Evolutionary conservation across 2,797 vertebrate species (phyloP).

Genomic region (Neosilurus hyrtlii): DNA sequence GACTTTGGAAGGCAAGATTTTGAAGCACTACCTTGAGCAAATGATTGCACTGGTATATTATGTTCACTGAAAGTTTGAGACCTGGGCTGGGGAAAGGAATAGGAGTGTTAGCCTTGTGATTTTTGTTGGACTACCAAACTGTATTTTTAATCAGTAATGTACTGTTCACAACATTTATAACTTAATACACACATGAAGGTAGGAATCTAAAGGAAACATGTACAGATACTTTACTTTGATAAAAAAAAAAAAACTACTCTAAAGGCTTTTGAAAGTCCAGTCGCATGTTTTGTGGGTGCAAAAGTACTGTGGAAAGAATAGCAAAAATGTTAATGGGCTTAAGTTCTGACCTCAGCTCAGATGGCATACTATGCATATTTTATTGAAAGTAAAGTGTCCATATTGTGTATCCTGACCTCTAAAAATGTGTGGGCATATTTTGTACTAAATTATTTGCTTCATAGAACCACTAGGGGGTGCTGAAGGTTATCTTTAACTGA

Average conservation of each 20-base stretch:
- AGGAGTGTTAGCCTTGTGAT: constrained; percentile 43
- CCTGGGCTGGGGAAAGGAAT: constrained; percentile 54
- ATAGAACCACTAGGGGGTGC: background rate
- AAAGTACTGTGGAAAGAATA: background rate
- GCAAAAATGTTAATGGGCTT: background rate
- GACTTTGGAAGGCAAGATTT: background rate
- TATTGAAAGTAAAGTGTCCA: background rate
- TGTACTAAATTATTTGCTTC: background rate
- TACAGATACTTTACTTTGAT: constrained; percentile 7
- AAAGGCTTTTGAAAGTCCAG: constrained; percentile 14
- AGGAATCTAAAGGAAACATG: constrained; percentile 1
- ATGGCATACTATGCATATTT: constrained; percentile 20
- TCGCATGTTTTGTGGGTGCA: constrained; percentile 23
- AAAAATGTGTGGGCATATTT: background rate
- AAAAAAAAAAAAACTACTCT: constrained; percentile 13
- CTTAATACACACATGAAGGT: constrained; percentile 37
- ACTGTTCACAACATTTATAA: constrained; percentile 41
- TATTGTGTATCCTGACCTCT: background rate
- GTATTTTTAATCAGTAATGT: constrained; percentile 43
- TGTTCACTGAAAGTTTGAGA: constrained; percentile 53
- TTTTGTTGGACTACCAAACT: constrained; percentile 67
- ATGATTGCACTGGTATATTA: constrained; percentile 45
- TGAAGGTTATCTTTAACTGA: background rate
- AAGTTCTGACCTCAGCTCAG: constrained; percentile 8
- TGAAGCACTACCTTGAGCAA: constrained; percentile 26